These are phyloP conservation scores for Nesoenas mayeri DNA, from an alignment of 2,113 vertebrate genomes.

Conservation along the genomic window DNA sequence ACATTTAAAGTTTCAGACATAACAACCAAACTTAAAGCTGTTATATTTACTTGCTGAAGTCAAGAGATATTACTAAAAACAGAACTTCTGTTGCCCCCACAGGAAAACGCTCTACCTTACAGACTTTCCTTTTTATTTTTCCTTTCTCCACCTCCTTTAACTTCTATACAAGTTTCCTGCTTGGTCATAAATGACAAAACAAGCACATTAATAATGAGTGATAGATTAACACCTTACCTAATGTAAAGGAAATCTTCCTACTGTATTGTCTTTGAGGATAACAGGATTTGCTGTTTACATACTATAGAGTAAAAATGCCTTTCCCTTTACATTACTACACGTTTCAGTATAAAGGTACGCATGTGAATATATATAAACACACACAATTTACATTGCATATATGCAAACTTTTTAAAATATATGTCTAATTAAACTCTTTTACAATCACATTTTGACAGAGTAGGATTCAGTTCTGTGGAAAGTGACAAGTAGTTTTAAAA, in stretches of 20 bases:
- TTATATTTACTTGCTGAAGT: not conserved
- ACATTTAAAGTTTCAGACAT: not conserved
- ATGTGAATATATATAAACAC: not conserved
- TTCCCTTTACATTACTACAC: not conserved
- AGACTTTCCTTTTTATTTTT: not conserved
- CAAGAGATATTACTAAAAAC: not conserved
- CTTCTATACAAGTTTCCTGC: not conserved
- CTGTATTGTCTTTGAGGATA: not conserved
- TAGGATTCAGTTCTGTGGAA: not conserved
- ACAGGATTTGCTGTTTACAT: not conserved
- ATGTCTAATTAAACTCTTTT: not conserved
- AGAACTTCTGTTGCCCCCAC: not conserved
- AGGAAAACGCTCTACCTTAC: not conserved
- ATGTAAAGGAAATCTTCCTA: not conserved
- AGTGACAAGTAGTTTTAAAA: not conserved
- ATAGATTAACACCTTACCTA: not conserved
- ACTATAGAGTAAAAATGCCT: not conserved
- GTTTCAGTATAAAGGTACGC: not conserved
- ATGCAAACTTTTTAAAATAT: not conserved
- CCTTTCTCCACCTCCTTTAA: fast-evolving
- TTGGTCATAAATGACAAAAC: not conserved
- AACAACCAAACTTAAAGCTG: not conserved
- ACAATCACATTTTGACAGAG: not conserved
- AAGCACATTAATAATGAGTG: not conserved
- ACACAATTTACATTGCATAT: not conserved